These are phyloP conservation scores for Acrobeloides nanus DNA, from an alignment of 2,888 invertebrate species.

Conservation along the genomic window DNA sequence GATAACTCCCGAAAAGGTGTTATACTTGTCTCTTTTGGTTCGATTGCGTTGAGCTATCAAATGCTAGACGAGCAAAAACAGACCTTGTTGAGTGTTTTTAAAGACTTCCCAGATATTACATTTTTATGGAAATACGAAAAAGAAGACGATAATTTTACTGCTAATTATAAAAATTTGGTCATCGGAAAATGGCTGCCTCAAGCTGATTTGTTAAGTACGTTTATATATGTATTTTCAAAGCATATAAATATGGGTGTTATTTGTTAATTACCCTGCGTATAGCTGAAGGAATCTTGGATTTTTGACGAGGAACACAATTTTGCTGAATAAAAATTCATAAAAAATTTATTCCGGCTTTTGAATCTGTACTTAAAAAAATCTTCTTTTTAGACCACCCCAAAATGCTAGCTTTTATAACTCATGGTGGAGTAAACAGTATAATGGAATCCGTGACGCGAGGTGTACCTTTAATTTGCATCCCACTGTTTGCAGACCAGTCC, in stretches of 20 bases:
- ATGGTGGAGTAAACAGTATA: conserved; percentile 14
- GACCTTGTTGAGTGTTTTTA: conserved; percentile 22
- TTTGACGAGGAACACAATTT: too few species aligned
- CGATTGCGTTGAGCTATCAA: conserved; percentile 10
- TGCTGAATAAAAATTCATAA: too few species aligned
- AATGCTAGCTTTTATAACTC: conserved; percentile 16
- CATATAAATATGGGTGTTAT: too few species aligned
- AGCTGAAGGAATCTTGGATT: too few species aligned
- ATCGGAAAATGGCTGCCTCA: too few species aligned
- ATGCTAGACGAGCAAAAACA: conserved; percentile 13
- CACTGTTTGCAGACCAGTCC: conserved; percentile 15
- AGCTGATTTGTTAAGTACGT: too few species aligned
- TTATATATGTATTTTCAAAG: too few species aligned
- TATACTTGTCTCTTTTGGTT: conserved; percentile 13
- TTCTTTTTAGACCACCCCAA: conserved; percentile 16
- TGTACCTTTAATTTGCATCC: conserved; percentile 18
- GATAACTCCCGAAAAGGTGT: conserved; percentile 8
- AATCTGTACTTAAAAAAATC: too few species aligned
- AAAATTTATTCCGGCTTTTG: too few species aligned
- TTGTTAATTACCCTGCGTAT: too few species aligned
- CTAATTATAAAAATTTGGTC: too few species aligned
- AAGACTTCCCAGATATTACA: conserved; percentile 19
- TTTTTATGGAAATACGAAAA: conserved; percentile 23
- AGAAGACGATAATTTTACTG: too few species aligned
- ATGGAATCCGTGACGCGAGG: conserved; percentile 15